A percentile compares a stretch with the other conserved stretches of the same genome.
phyloP scores from a whole-genome alignment of 2,888 invertebrate genomes.

The Athrips mouffetella region DNA sequence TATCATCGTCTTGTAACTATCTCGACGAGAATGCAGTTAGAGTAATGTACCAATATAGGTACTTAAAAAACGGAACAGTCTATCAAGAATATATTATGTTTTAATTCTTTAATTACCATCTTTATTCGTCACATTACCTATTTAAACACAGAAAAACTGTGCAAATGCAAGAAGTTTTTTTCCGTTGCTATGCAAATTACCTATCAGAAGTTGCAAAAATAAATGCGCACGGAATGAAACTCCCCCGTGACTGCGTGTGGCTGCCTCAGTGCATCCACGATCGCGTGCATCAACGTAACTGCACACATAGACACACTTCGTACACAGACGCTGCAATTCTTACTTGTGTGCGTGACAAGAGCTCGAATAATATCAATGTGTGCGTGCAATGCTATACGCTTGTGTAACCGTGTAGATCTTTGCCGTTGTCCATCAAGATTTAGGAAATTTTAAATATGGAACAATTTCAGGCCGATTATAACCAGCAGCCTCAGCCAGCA shows the following conservation, averaged over 20 bases:
- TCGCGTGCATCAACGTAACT: constrained; percentile 49
- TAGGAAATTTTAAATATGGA: constrained; percentile 4
- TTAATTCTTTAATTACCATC: too few species aligned
- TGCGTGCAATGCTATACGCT: neutral
- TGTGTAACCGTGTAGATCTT: constrained; percentile 8
- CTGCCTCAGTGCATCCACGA: constrained; percentile 38
- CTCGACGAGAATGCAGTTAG: too few species aligned
- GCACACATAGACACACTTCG: constrained; percentile 30
- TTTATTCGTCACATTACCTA: too few species aligned
- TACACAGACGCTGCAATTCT: neutral
- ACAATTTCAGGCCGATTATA: neutral
- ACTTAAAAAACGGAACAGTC: too few species aligned
- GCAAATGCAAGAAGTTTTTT: too few species aligned
- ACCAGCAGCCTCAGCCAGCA: neutral
- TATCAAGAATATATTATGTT: too few species aligned
- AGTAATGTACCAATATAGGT: too few species aligned
- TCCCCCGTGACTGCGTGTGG: constrained; percentile 5
- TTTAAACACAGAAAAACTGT: too few species aligned
- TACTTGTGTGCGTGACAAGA: neutral
- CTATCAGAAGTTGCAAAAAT: neutral
- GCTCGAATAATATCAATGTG: neutral
- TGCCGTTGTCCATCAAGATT: constrained; percentile 25
- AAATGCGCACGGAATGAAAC: constrained; percentile 1
- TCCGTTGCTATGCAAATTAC: too few species aligned
- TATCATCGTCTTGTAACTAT: too few species aligned